A percentile compares a stretch with the other conserved stretches of the same genome.
phyloP scores from a whole-genome alignment of 2,888 invertebrate genomes.

The Dione vanillae region DNA sequence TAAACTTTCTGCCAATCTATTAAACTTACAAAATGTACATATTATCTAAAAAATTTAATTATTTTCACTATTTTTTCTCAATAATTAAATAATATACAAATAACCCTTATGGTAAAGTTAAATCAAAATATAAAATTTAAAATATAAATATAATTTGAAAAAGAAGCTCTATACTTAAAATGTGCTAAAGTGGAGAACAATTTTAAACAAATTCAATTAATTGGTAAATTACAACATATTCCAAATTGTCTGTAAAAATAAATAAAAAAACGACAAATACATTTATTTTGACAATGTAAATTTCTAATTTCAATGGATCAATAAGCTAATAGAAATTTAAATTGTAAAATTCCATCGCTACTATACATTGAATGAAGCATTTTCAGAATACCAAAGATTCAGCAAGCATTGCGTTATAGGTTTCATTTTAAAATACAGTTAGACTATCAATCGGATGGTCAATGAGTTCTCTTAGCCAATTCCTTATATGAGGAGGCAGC shows the following conservation, averaged over 20 bases:
- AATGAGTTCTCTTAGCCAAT: constrained; percentile 61
- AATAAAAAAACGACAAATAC: no score
- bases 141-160: no score
- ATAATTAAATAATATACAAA: not conserved
- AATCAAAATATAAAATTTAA: not conserved
- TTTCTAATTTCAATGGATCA: no score
- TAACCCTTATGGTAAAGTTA: not conserved
- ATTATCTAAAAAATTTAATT: no score
- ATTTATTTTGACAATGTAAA: no score
- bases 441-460: constrained; percentile 71
- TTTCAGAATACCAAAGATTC: not conserved
- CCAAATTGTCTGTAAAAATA: no score
- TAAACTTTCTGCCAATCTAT: no score
- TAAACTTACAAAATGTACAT: no score
- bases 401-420: constrained; percentile 5
- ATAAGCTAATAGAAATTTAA: not conserved
- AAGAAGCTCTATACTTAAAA: no score
- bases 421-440: constrained; percentile 60
- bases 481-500: constrained; percentile 70
- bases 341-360: not conserved
- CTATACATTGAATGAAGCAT: not conserved
- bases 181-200: not conserved
- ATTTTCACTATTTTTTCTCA: no score
- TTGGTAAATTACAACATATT: not conserved
- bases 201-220: not conserved